These are phyloP conservation scores for Delichon dasypus DNA, from an alignment of 2,797 vertebrate species.

Conservation along the genomic window DNA sequence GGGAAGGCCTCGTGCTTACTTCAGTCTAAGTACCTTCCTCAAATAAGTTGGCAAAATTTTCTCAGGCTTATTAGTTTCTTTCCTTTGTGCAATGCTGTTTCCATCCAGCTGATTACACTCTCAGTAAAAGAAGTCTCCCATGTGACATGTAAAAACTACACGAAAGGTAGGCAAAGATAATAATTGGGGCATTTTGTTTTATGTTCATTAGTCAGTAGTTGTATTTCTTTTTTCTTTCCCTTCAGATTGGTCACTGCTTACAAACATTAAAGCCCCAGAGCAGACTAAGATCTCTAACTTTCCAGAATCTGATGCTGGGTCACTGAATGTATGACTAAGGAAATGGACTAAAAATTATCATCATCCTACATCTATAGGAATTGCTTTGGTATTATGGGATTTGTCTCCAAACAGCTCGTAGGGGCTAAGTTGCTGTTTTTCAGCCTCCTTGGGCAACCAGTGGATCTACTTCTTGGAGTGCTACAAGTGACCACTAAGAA, in stretches of 20 bases:
- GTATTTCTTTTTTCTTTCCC: not conserved
- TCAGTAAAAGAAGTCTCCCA: not conserved
- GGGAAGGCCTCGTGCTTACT: not conserved
- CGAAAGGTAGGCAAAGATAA: not conserved
- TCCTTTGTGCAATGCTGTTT: not conserved
- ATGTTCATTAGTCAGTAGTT: not conserved
- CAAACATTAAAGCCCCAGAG: not conserved
- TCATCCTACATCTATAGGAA: not conserved
- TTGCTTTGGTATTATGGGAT: accelerated
- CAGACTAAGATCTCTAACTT: not conserved
- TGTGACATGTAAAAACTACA: not conserved
- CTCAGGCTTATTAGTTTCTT: not conserved
- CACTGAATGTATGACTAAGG: not conserved
- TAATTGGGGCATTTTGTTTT: not conserved
- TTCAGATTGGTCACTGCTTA: not conserved
- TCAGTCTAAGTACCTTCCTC: not conserved
- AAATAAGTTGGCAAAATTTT: not conserved
- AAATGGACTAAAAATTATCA: not conserved
- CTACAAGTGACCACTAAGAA: not conserved
- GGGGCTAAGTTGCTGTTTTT: not conserved
- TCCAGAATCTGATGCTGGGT: not conserved
- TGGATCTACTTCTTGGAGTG: not conserved
- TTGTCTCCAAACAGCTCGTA: accelerated
- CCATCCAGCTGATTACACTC: not conserved
- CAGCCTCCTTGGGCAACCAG: not conserved